Evolutionary conservation across 2,113 vertebrate species (phyloP).

Genomic region (Peromyscus leucopus): DNA sequence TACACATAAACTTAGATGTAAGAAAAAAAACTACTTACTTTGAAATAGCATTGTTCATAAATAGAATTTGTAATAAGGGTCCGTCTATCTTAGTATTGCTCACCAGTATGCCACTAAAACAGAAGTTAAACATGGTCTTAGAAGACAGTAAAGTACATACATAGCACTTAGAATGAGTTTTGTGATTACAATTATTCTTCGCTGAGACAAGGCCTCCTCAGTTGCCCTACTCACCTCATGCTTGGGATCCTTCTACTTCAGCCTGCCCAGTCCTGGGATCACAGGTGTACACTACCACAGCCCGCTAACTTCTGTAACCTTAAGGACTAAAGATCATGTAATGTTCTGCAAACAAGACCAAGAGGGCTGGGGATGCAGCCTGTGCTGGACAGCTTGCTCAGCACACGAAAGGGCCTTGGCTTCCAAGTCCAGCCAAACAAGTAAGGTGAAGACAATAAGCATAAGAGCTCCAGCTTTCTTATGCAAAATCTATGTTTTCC

Average conservation of each 20-base stretch:
- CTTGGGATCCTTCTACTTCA: not conserved
- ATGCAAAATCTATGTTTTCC: slow-evolving; percentile 23
- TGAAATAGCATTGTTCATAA: slow-evolving; percentile 96
- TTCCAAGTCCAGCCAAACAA: not conserved
- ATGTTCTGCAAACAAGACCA: not conserved
- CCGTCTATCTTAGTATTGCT: slow-evolving; percentile 92
- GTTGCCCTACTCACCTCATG: not conserved
- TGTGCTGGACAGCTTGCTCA: no score
- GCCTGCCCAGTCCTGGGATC: not conserved
- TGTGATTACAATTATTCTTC: not conserved
- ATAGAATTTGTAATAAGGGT: slow-evolving; percentile 95
- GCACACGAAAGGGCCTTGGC: not conserved
- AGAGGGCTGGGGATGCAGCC: not conserved
- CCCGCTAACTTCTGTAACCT: not conserved
- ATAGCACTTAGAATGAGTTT: slow-evolving; percentile 2
- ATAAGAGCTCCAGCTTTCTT: not conserved
- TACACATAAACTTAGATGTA: slow-evolving; percentile 39
- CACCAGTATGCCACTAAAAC: slow-evolving; percentile 91
- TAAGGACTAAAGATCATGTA: slow-evolving; percentile 5
- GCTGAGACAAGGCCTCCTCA: not conserved
- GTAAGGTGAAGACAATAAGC: not conserved
- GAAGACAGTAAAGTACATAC: slow-evolving; percentile 14
- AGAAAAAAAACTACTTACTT: slow-evolving; percentile 91
- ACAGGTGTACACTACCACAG: not conserved
- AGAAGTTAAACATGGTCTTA: slow-evolving; percentile 81